These are phyloP conservation scores for Periplaneta americana DNA, from an alignment of 1,140 invertebrate species.

Conservation along the genomic window DNA sequence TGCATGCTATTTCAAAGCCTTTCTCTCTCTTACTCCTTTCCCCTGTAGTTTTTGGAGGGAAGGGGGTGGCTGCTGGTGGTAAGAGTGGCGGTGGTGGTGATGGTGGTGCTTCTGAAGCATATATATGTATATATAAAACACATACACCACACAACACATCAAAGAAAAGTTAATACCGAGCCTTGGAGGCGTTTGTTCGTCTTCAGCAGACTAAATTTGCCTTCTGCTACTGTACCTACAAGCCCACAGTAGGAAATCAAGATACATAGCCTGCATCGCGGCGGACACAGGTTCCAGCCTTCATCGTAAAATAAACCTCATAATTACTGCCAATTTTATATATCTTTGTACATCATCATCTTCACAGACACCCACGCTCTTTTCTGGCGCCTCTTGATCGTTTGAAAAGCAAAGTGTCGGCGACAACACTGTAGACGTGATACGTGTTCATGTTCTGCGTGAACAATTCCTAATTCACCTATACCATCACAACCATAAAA, in stretches of 20 bases:
- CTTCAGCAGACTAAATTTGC: not conserved
- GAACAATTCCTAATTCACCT: too few relatives aligned
- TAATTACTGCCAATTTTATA: not conserved
- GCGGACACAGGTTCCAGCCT: not conserved
- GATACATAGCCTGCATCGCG: not conserved
- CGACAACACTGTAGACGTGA: too few relatives aligned
- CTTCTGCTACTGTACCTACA: not conserved
- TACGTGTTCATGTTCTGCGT: too few relatives aligned
- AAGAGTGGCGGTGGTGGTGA: not conserved
- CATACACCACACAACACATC: constrained; percentile 4
- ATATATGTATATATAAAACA: too few relatives aligned
- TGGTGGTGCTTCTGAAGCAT: not conserved
- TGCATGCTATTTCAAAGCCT: not conserved
- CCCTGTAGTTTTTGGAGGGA: not conserved
- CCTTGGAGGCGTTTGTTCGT: constrained; percentile 8
- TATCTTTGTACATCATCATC: too few relatives aligned
- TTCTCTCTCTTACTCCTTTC: not conserved
- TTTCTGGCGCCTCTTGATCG: too few relatives aligned
- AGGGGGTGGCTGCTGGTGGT: not conserved
- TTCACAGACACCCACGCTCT: too few relatives aligned
- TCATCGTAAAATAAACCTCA: not conserved
- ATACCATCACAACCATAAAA: too few relatives aligned
- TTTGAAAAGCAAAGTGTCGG: too few relatives aligned
- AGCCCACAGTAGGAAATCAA: not conserved
- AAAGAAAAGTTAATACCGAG: constrained; percentile 9